Evolutionary conservation across 2,113 vertebrate genomes (phyloP), one percentile per base, ranked within the genome.

Genomic region (Crotalus horridus): DNA sequence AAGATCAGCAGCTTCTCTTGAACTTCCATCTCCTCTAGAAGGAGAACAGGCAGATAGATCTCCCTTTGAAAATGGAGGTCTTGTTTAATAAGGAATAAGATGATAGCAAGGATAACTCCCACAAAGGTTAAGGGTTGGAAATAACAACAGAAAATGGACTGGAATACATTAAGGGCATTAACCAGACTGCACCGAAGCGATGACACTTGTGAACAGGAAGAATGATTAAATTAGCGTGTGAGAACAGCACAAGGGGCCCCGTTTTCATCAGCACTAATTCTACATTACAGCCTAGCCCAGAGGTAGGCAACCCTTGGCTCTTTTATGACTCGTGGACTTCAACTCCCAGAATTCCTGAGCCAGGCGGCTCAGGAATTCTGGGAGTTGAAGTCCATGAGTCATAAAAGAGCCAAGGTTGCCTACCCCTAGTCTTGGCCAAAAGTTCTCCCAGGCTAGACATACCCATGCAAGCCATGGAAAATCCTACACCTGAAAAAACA

Each of bases 111-210:
- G 2, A 21, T 6, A 64, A 55, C n/a, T 7, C 64, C 0, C 54
- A 53, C 48, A 51, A 64, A 90, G 43, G 43, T 12, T 26, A 5
- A 46, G 13, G 94, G 94, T 96, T 91, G 51, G 87, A 94, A 92
- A 56, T 88, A 93, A 88, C 69, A 94, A 85, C 9, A 2, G 4
- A 59, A 26, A 48, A 29, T 46, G 39, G 6, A 11, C 17, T 1
- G 91, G 94, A 93, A 93, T 91, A 90, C 1, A 89, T 48, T 46
- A 53, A 94, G 91, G 46, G 69, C 51, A 23, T 85, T 93, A 94
- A 92, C 0, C 43, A 95, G 91, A 89, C 90, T 56, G 15, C 54
- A 85, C 89, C 87, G 93, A 33, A 85, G 87, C 81, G 7, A 23
- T 54, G 92, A 69, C 26, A 81, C 1, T 3, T 39, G 69, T 88